Percentiles rank a stretch among this genome's conserved stretches.
phyloP scores from a whole-genome alignment of 2,113 vertebrate species.

The Seriola aureovittata region DNA sequence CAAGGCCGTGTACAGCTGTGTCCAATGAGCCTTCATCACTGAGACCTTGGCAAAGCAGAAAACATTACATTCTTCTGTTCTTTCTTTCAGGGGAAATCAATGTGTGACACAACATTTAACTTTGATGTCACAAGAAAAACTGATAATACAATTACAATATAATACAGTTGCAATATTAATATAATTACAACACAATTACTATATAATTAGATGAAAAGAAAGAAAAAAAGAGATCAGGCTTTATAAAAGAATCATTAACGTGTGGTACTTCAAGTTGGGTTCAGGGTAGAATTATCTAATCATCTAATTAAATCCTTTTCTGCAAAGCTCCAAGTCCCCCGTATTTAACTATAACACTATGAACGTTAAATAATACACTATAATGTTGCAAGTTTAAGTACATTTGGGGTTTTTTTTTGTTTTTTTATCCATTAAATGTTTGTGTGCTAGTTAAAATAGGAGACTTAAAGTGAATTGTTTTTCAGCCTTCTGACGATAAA shows the following conservation, averaged over 20 bases:
- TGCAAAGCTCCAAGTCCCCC: neutral
- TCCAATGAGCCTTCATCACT: neutral
- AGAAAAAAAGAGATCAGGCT: neutral
- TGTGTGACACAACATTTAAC: neutral
- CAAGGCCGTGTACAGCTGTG: constrained; percentile 9
- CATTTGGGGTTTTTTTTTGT: neutral
- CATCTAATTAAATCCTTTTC: neutral
- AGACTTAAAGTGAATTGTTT: neutral
- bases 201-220: neutral
- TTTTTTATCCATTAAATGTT: neutral
- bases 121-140: neutral
- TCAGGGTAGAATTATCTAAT: neutral
- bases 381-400: too few species aligned
- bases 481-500: neutral
- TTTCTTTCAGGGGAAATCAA: neutral
- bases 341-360: neutral
- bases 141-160: neutral
- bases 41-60: constrained; percentile 25
- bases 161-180: neutral
- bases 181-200: neutral
- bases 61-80: neutral
- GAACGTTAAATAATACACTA: too few species aligned
- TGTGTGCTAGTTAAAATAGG: neutral
- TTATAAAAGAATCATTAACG: neutral
- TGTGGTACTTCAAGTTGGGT: neutral